A percentile compares a stretch with the other conserved stretches of the same genome.
Conservation (phyloP, 1,140 invertebrate species). For the Drosophila kohkoa region DNA sequence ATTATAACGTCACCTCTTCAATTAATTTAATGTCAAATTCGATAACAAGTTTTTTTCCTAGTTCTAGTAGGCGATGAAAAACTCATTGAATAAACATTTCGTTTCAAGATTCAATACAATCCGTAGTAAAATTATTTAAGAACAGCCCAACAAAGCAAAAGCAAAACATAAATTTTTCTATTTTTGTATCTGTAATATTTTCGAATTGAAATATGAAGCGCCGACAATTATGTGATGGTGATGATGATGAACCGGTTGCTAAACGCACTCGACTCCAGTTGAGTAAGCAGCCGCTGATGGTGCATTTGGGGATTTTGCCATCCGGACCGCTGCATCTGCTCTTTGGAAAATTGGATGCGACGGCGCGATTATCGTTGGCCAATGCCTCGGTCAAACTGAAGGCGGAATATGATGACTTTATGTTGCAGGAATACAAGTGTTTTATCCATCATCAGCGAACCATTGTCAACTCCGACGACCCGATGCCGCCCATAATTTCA, state of each 20-base stretch:
- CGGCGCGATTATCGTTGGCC: background rate
- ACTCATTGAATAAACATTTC: slow-evolving; percentile 33
- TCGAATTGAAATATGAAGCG: slow-evolving; percentile 8
- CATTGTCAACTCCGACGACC: no score
- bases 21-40: slow-evolving; percentile 43
- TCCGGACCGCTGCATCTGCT: slow-evolving; percentile 21
- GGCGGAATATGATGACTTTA: background rate
- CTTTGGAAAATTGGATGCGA: slow-evolving; percentile 15
- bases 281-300: no score
- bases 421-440: slow-evolving; percentile 20
- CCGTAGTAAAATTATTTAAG: background rate
- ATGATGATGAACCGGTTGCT: background rate
- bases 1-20: slow-evolving; percentile 18
- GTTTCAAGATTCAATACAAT: slow-evolving; percentile 17
- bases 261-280: slow-evolving; percentile 10
- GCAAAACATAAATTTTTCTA: background rate
- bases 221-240: background rate
- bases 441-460: background rate
- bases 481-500: background rate
- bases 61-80: slow-evolving; percentile 5
- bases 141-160: background rate
- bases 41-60: slow-evolving; percentile 3
- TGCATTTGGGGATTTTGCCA: slow-evolving; percentile 27
- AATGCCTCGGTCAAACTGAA: slow-evolving; percentile 1
- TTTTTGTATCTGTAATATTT: background rate